Evolutionary conservation across 2,797 vertebrate genomes (phyloP).

Genomic region (Mustela erminea): DNA sequence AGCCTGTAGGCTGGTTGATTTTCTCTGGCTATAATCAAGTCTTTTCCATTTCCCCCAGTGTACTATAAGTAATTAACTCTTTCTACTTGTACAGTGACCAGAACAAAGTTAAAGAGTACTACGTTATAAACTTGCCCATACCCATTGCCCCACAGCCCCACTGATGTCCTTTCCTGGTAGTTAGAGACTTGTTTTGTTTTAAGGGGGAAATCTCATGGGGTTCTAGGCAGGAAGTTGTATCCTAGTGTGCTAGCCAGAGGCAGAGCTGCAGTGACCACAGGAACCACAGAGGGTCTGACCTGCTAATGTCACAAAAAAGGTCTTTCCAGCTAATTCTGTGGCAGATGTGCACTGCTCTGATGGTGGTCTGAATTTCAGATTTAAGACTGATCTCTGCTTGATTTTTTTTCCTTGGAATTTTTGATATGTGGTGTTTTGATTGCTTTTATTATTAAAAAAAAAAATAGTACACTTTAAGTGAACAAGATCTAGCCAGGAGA

Average conservation of each 20-base stretch:
- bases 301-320: not conserved
- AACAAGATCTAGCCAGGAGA: not conserved
- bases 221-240: not conserved
- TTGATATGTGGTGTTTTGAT: not conserved
- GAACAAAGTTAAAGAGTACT: not conserved
- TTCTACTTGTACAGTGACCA: not conserved
- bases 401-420: not conserved
- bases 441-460: not conserved
- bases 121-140: not conserved
- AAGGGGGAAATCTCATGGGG: not conserved
- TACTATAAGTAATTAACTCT: not conserved
- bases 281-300: rapidly evolving
- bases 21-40: not conserved
- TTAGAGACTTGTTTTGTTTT: not conserved
- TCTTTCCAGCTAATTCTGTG: not conserved
- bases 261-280: rapidly evolving
- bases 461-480: not conserved
- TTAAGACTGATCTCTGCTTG: not conserved
- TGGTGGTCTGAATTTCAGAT: not conserved
- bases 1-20: not conserved
- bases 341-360: too few species aligned
- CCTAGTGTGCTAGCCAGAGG: not conserved
- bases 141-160: not conserved
- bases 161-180: not conserved
- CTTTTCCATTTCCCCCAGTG: not conserved